Conservation (phyloP, 2,113 vertebrate genomes). For the Erpornis zantholeuca region DNA sequence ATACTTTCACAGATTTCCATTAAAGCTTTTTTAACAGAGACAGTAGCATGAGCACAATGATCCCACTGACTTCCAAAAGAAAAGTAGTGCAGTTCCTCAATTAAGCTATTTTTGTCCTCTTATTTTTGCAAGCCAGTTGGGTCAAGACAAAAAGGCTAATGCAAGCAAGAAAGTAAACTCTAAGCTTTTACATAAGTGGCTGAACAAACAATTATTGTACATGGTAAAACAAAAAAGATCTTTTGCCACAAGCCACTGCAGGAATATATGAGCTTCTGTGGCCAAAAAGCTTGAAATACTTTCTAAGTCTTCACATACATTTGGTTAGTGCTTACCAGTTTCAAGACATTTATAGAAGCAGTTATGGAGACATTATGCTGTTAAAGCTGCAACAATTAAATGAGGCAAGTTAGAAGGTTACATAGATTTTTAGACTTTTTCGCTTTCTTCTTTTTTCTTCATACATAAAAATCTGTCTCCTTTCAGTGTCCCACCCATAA, state of each 20-base stretch:
- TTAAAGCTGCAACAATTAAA: slow-evolving; percentile 54
- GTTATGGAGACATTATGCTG: slow-evolving; percentile 50
- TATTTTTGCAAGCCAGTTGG: slow-evolving; percentile 42
- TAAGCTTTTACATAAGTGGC: slow-evolving; percentile 1
- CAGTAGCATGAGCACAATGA: slow-evolving; percentile 31
- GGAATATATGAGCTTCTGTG: slow-evolving; percentile 19
- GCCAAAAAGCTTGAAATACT: slow-evolving; percentile 8
- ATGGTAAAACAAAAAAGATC: background rate
- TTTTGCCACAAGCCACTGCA: slow-evolving; percentile 32
- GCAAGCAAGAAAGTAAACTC: slow-evolving; percentile 45
- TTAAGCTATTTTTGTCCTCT: background rate
- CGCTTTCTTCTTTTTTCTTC: background rate
- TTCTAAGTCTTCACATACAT: slow-evolving; percentile 5
- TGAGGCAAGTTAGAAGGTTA: slow-evolving; percentile 35
- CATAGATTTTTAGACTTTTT: background rate
- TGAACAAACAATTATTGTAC: slow-evolving; percentile 34
- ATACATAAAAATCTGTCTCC: background rate
- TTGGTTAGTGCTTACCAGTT: slow-evolving; percentile 47
- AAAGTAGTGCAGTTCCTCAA: slow-evolving; percentile 23
- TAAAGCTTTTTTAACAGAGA: slow-evolving; percentile 71
- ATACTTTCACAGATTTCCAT: slow-evolving; percentile 55
- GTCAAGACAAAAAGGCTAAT: slow-evolving; percentile 52
- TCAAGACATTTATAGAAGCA: slow-evolving; percentile 42
- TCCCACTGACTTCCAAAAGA: slow-evolving; percentile 34
- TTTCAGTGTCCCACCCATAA: background rate